Evolutionary conservation across 2,797 vertebrate species (phyloP), one percentile per base, ranked within the genome.

Genomic region (Harpia harpyja): DNA sequence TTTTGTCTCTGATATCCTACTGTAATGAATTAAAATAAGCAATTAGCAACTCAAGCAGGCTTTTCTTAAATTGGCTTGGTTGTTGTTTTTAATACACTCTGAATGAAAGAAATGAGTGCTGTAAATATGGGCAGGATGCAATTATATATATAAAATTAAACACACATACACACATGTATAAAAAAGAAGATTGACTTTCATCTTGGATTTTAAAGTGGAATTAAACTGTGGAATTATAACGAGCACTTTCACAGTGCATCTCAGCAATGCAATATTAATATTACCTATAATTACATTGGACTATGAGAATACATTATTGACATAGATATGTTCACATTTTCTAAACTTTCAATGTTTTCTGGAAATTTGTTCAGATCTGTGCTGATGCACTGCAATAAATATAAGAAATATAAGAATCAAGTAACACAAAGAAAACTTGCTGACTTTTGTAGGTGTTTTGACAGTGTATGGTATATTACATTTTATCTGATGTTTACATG

Each of bases 21-120:
- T 94, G 56, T 94, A 95, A 90, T 88, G 83, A 81, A 89, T 82
- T 95, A 88, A 92, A 89, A 91, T 91, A 94, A 86, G 83, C 81
- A 86, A 88, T 94, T 97, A 72, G 23, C 10, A 80, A 11, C 33
- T 89, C n/a, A 25, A 28, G 12, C 33, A 76, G 30, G 5, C 15
- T 89, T 43, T 77, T 65, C 46, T 77, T 89, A 68, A 81, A 53
- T 53, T 74, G 24, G 7, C 33, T 88, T 54, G 6, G 2, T 75
- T 46, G 17, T 46, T 53, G 54, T 32, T 53, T 94, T 32, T 77
- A 83, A 77, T 35, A 22, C 6, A n/a, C 7, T 56, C 48, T 63
- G 30, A 67, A 60, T 59, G 35, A 77, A 80, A 80, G 22, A 60
- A 73, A 75, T 10, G 7, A 7, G 1, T 67, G 10, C 14, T 78